Conservation (phyloP, 2,888 invertebrate species). For the Calameuta pallipes region DNA sequence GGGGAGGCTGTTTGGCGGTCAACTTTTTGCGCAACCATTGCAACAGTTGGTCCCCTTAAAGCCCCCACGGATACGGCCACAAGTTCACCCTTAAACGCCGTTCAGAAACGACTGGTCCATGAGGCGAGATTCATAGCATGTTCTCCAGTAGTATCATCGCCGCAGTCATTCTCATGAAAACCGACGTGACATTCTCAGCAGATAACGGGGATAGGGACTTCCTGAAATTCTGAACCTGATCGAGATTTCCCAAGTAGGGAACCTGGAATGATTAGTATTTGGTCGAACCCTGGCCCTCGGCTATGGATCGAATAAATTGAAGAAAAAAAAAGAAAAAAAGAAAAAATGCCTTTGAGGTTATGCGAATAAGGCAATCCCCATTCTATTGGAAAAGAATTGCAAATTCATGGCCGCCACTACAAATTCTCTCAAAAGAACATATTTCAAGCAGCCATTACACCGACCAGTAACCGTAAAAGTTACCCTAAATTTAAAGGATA, state of each 20-base stretch:
- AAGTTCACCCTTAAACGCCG: slow-evolving; percentile 46
- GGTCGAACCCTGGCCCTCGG: not conserved
- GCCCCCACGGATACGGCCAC: slow-evolving; percentile 35
- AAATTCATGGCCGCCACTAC: not conserved
- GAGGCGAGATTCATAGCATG: not conserved
- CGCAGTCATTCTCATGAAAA: not conserved
- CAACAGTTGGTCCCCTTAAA: slow-evolving; percentile 62
- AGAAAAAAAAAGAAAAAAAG: too few species aligned
- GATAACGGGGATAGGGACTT: not conserved
- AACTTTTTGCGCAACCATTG: slow-evolving; percentile 54
- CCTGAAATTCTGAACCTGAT: not conserved
- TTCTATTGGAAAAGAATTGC: not conserved
- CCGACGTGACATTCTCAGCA: not conserved
- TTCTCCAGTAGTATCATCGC: not conserved
- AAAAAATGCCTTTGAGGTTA: not conserved
- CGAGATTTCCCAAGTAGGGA: not conserved
- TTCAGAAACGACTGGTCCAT: slow-evolving; percentile 44
- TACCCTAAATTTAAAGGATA: not conserved
- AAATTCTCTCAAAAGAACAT: not conserved
- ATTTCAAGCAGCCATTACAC: not conserved
- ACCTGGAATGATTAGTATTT: not conserved
- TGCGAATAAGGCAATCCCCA: not conserved
- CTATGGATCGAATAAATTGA: not conserved
- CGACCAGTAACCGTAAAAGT: not conserved
- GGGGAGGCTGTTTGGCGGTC: slow-evolving; percentile 39